These are phyloP conservation scores for Tadarida brasiliensis DNA, from an alignment of 2,797 vertebrate genomes.

Conservation along the genomic window DNA sequence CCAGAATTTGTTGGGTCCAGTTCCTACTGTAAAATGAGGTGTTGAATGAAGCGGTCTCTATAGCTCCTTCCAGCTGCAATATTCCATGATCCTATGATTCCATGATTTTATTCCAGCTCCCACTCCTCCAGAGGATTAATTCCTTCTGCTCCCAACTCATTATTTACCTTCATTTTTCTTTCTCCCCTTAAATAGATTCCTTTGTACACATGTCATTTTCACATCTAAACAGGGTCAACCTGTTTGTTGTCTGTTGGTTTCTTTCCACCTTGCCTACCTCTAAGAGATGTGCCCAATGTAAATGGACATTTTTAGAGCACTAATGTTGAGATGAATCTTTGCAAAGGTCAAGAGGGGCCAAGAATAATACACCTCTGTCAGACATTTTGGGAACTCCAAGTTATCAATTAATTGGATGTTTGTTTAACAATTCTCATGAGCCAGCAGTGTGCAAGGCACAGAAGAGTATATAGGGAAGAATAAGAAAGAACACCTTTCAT, in stretches of 20 bases:
- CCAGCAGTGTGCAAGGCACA: not conserved
- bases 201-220: not conserved
- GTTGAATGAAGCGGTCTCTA: not conserved
- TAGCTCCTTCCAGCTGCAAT: not conserved
- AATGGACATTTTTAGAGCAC: not conserved
- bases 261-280: not conserved
- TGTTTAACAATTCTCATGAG: not conserved
- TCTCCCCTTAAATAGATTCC: not conserved
- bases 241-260: not conserved
- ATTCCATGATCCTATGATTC: not conserved
- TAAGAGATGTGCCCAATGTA: not conserved
- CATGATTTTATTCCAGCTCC: not conserved
- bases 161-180: not conserved
- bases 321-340: slow-evolving; percentile 22
- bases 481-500: not conserved
- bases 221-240: not conserved
- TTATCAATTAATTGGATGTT: not conserved
- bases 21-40: not conserved
- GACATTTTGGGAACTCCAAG: not conserved
- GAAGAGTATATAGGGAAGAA: not conserved
- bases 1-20: not conserved
- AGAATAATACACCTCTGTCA: not conserved
- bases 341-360: not conserved
- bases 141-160: not conserved
- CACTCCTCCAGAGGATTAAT: not conserved